Conservation (phyloP, 2,113 vertebrate species). For the Suncus etruscus region DNA sequence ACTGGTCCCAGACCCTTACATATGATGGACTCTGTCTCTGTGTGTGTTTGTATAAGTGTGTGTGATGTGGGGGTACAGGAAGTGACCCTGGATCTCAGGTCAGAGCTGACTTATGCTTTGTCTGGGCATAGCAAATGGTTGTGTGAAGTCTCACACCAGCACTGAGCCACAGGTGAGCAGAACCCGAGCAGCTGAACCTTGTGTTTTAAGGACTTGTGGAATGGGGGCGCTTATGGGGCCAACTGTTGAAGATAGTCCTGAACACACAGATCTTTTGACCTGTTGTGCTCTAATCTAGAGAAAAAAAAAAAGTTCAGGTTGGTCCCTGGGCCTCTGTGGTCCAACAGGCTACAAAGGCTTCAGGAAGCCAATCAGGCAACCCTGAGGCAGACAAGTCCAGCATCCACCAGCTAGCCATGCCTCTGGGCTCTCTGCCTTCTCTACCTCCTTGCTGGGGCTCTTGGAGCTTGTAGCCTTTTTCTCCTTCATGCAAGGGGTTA, state of each 20-base stretch:
- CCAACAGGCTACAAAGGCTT: not conserved
- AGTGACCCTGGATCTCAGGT: not conserved
- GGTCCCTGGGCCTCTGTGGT: accelerated
- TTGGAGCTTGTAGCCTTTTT: too few relatives aligned
- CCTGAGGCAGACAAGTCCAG: accelerated
- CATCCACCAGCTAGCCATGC: accelerated
- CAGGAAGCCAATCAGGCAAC: accelerated
- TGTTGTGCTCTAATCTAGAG: not conserved
- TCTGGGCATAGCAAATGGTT: not conserved
- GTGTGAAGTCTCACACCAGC: not conserved
- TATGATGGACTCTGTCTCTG: too few relatives aligned
- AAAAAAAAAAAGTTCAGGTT: not conserved
- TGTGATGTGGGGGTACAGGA: too few relatives aligned
- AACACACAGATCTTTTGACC: not conserved
- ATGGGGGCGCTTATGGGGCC: not conserved
- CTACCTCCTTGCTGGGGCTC: not conserved
- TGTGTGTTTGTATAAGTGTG: too few relatives aligned
- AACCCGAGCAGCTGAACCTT: not conserved
- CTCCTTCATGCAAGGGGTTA: not conserved
- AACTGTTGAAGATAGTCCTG: not conserved
- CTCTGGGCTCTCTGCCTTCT: not conserved
- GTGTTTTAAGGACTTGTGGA: not conserved
- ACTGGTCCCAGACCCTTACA: too few relatives aligned
- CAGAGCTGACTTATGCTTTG: not conserved
- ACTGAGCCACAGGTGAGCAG: not conserved